Conservation (phyloP, 2,113 vertebrate species). For the Sitta europaea region DNA sequence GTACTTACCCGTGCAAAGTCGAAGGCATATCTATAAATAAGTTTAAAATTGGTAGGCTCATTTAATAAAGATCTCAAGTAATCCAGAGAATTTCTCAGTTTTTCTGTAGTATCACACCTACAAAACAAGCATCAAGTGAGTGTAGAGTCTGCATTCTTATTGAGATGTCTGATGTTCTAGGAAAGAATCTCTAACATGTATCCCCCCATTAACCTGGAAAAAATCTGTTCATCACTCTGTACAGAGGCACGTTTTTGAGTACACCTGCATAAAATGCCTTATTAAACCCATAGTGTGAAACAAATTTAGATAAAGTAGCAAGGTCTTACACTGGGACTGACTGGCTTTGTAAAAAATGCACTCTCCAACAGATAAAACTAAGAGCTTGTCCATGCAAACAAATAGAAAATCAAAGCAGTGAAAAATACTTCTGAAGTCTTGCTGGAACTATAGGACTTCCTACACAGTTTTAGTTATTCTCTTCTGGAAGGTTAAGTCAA, state of each 20-base stretch:
- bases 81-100: constrained; percentile 94
- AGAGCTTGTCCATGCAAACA: neutral
- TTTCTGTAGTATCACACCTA: constrained; percentile 97
- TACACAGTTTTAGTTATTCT: neutral
- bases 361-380: neutral
- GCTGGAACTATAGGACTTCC: neutral
- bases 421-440: neutral
- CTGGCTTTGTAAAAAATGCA: neutral
- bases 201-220: neutral
- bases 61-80: constrained; percentile 97
- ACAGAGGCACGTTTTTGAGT: neutral
- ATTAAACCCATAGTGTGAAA: neutral
- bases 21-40: constrained; percentile 99
- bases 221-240: neutral
- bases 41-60: constrained; percentile 97
- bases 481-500: neutral
- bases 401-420: neutral
- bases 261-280: neutral
- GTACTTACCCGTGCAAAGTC: constrained; percentile 97
- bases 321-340: neutral
- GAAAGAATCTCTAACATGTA: neutral
- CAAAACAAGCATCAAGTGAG: constrained; percentile 44
- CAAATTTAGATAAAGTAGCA: neutral
- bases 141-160: neutral
- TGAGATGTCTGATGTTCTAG: neutral